phyloP scores from a whole-genome alignment of 2,113 vertebrate genomes.

The Atlantisia rogersi region DNA sequence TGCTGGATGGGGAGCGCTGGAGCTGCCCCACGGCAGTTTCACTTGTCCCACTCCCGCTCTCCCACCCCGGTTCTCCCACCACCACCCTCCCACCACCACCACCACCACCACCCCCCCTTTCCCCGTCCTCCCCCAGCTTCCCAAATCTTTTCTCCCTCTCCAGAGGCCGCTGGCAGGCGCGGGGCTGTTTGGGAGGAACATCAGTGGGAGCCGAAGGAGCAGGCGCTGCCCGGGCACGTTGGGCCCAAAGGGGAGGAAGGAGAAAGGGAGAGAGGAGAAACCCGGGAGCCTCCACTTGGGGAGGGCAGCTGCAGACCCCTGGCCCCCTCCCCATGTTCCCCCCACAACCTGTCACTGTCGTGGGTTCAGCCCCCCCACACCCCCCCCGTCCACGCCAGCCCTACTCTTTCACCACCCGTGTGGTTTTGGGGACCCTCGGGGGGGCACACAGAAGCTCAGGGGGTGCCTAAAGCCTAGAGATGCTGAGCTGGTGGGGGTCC shows the following conservation, averaged over 20 bases:
- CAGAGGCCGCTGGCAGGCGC: constrained; percentile 32
- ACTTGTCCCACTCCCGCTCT: not conserved
- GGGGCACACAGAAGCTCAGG: too few species aligned
- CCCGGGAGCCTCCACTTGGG: not conserved
- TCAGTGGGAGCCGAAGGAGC: constrained; percentile 22
- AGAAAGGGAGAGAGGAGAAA: constrained; percentile 9
- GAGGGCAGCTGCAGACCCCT: not conserved
- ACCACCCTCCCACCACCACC: too few species aligned
- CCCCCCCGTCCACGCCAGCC: not conserved
- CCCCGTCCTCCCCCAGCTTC: not conserved
- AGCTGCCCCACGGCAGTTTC: constrained; percentile 7
- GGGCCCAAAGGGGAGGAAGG: constrained; percentile 22
- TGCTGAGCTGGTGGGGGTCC: too few species aligned
- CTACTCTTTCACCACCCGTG: accelerated
- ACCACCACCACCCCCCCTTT: too few species aligned
- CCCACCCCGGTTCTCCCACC: not conserved
- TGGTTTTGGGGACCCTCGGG: not conserved
- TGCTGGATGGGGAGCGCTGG: not conserved
- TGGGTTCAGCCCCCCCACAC: not conserved
- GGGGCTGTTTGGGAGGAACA: constrained; percentile 40
- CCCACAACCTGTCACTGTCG: not conserved
- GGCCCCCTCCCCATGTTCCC: not conserved
- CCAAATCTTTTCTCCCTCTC: not conserved
- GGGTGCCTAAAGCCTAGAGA: not conserved
- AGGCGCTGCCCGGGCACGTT: constrained; percentile 48